phyloP scores from a whole-genome alignment of 2,888 invertebrate species.

The Tenthredo amoena region DNA sequence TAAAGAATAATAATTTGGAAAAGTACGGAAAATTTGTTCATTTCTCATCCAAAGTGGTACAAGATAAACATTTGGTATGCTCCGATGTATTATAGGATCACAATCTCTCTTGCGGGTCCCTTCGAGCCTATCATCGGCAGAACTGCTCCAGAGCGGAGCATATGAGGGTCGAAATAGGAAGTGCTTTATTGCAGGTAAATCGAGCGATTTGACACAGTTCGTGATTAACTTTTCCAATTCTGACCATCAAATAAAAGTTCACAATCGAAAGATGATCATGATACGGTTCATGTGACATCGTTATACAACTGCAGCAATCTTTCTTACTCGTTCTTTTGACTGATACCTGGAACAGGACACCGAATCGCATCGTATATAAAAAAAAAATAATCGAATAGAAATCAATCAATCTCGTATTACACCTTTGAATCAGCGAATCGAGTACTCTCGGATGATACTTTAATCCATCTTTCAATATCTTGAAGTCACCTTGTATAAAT shows the following conservation, averaged over 20 bases:
- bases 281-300: not conserved
- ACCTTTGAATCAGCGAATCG: not conserved
- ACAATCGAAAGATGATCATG: not conserved
- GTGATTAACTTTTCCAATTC: not conserved
- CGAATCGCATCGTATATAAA: not conserved
- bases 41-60: not conserved
- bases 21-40: not conserved
- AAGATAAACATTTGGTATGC: not conserved
- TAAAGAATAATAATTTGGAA: too few species aligned
- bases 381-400: not conserved
- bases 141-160: not conserved
- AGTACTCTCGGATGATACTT: not conserved
- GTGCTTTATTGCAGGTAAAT: not conserved
- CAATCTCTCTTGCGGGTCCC: not conserved
- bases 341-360: not conserved
- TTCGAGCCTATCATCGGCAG: not conserved
- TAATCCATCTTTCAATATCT: not conserved
- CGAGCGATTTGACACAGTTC: not conserved
- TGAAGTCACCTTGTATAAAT: not conserved
- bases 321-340: not conserved
- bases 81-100: not conserved
- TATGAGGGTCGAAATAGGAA: not conserved
- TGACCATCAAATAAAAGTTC: not conserved
- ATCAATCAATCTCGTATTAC: conserved; percentile 7
- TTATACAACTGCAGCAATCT: not conserved